These are phyloP conservation scores for Dendrolimus pini DNA, from an alignment of 2,888 invertebrate genomes.

Conservation along the genomic window DNA sequence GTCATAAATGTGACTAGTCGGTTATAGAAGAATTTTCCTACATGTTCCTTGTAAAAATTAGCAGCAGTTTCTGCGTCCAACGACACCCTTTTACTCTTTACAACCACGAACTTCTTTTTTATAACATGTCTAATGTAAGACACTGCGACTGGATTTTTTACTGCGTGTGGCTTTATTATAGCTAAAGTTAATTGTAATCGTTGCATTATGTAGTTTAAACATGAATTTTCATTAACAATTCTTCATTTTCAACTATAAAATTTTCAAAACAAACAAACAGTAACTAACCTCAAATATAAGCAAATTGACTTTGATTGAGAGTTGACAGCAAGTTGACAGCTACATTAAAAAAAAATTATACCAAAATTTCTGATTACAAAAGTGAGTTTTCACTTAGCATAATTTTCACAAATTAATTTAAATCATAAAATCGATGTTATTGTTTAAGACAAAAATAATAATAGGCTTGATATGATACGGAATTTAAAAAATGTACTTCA, in stretches of 20 bases:
- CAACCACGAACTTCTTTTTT: conserved; percentile 82
- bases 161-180: conserved; percentile 90
- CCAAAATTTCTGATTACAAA: too few species aligned
- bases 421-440: too few species aligned
- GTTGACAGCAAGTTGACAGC: too few species aligned
- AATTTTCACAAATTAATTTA: too few species aligned
- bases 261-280: too few species aligned
- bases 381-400: too few species aligned
- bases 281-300: too few species aligned
- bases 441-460: too few species aligned
- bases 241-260: neutral
- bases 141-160: conserved; percentile 84
- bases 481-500: too few species aligned
- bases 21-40: conserved; percentile 88
- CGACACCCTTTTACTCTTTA: conserved; percentile 80
- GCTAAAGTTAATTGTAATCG: conserved; percentile 87
- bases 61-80: conserved; percentile 80
- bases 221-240: conserved; percentile 21
- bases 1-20: conserved; percentile 88
- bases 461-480: too few species aligned
- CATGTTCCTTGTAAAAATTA: conserved; percentile 89
- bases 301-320: too few species aligned
- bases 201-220: conserved; percentile 33
- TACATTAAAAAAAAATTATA: too few species aligned
- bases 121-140: conserved; percentile 82